Base-by-base conservation (phyloP, 1,140 invertebrate species). In the Tetragnatha versicolor region DNA sequence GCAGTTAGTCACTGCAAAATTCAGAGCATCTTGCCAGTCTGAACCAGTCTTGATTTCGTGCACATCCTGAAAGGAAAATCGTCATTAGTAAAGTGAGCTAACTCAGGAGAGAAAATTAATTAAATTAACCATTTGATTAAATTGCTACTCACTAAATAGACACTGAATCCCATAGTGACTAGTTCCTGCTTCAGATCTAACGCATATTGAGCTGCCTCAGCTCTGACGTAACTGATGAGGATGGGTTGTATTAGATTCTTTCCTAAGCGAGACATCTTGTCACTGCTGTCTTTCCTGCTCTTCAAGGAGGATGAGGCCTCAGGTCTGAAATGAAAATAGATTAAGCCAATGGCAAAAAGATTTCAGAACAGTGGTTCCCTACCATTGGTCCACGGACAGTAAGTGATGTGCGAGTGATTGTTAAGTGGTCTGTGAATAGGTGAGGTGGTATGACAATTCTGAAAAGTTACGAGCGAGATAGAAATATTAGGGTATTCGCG, bases 21-120 rank as follows among this genome's bases (percentile, higher is more conserved):
- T 88, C 33, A 88, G 80, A 7, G 85, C 85, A 81, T 88, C 87
- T 69, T 87, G 86, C 87, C 87, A 88, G 80, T 88, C 87, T 25
- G 84, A 83, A 22, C 86, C 87, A 29, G 83, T 84, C 68, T 84
- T 83, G 27, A 88, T 88, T 81, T 88, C 87, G 83, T 88, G 84
- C 0, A 88, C 86, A 84, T 88, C 87, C 86, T 87, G 75, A 17
- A 84, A 79, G 53, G 37, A 75, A 53, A 80, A n/a, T n/a, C n/a
- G n/a, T n/a, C n/a, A n/a, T n/a, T n/a, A n/a, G n/a, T n/a, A n/a
- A n/a, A n/a, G n/a, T n/a, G n/a, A n/a, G n/a, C n/a, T n/a, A n/a
- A n/a, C n/a, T n/a, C n/a, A n/a, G n/a, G n/a, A 2, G n/a, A 60
- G 0, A 12, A 63, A 37, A 1, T 10, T 20, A 6, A 3, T 17